phyloP scores from a whole-genome alignment of 2,888 invertebrate species.

The Cephus rjabovi region DNA sequence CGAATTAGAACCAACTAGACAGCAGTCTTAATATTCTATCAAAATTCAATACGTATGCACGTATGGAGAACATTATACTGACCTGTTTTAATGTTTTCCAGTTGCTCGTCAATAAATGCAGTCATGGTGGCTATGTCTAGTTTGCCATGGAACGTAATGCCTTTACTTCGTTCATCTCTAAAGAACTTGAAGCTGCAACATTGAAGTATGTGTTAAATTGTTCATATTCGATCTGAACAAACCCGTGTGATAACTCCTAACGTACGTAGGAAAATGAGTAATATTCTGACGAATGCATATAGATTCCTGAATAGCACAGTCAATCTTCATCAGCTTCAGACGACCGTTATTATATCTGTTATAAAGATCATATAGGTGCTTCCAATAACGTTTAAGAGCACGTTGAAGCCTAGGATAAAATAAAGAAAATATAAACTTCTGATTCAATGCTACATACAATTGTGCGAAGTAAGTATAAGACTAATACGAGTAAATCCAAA shows the following conservation, averaged over 20 bases:
- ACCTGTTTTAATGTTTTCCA: conserved; percentile 62
- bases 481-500: background rate
- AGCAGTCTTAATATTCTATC: too few relatives aligned
- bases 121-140: conserved; percentile 85
- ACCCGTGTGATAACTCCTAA: background rate
- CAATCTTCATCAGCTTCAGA: conserved; percentile 67
- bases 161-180: conserved; percentile 75
- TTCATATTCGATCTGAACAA: too few relatives aligned
- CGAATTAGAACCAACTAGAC: too few relatives aligned
- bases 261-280: conserved; percentile 75
- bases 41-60: too few relatives aligned
- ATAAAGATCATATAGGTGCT: conserved; percentile 77
- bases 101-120: conserved; percentile 81
- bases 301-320: conserved; percentile 78
- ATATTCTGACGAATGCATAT: conserved; percentile 82
- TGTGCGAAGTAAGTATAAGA: too few relatives aligned
- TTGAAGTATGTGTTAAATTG: too few relatives aligned
- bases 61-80: conserved; percentile 16
- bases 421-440: conserved; percentile 10
- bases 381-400: conserved; percentile 66
- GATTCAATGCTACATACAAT: too few relatives aligned
- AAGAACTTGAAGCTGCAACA: conserved; percentile 79
- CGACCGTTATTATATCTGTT: conserved; percentile 40
- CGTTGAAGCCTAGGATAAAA: conserved; percentile 71
- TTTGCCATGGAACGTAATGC: conserved; percentile 82